phyloP scores from a whole-genome alignment of 1,140 invertebrate species.

The Procambarus clarkii region DNA sequence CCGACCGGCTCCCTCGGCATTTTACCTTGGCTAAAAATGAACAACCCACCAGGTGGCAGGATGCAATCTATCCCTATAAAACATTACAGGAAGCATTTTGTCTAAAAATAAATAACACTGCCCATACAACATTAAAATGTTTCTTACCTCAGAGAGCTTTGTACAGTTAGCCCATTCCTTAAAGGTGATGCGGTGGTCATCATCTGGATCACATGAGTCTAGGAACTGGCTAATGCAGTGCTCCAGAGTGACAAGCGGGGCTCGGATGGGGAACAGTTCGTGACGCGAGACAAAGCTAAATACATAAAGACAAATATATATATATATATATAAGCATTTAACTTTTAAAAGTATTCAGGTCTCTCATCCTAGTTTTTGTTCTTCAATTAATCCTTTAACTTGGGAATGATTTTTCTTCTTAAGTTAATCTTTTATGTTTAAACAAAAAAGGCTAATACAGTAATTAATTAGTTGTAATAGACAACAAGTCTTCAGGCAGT shows the following conservation, averaged over 20 bases:
- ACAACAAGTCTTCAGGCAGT: too few relatives aligned
- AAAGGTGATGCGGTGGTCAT: slow-evolving; percentile 92
- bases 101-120: not conserved
- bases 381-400: too few relatives aligned
- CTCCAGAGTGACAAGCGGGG: slow-evolving; percentile 93
- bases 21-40: too few relatives aligned
- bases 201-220: slow-evolving; percentile 89
- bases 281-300: slow-evolving; percentile 89
- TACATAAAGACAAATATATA: slow-evolving; percentile 67
- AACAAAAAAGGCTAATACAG: too few relatives aligned
- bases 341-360: not conserved
- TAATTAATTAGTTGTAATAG: too few relatives aligned
- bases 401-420: too few relatives aligned
- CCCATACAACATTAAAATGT: not conserved
- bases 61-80: too few relatives aligned
- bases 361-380: too few relatives aligned
- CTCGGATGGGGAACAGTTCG: slow-evolving; percentile 95
- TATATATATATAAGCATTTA: not conserved
- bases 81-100: too few relatives aligned
- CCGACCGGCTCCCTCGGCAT: too few relatives aligned
- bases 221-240: slow-evolving; percentile 97
- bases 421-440: too few relatives aligned
- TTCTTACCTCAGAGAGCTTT: slow-evolving; percentile 84
- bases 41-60: too few relatives aligned
- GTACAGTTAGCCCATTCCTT: slow-evolving; percentile 95